Evolutionary conservation across 53 echinoderm and acorn worm genomes (phyloP).

Genomic region (Luidia sarsii): DNA sequence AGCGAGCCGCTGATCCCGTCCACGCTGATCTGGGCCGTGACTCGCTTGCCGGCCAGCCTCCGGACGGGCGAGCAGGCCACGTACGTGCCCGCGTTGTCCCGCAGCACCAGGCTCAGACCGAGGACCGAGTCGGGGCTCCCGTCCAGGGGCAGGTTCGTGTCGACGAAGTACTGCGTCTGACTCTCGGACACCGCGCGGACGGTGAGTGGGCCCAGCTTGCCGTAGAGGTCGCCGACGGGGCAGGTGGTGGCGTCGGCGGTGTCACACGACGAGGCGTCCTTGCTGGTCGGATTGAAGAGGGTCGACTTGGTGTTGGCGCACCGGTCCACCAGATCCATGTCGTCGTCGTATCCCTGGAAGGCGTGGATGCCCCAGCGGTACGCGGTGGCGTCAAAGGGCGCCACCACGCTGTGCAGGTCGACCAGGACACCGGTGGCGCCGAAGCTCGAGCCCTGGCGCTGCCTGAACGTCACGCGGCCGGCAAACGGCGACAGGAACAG

Average conservation of each 20-base stretch:
- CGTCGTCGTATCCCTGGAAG: constrained; percentile 40
- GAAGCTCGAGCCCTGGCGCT: constrained; percentile 34
- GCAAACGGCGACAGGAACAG: constrained; percentile 78
- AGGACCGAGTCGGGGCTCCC: constrained; percentile 63
- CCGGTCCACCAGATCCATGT: constrained; percentile 65
- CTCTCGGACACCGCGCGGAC: constrained; percentile 59
- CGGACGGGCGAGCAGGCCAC: constrained; percentile 71
- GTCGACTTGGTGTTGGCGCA: constrained; percentile 49
- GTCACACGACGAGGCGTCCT: constrained; percentile 15
- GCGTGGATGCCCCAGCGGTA: constrained; percentile 72
- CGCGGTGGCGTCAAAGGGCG: constrained; percentile 39
- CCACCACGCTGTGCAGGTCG: constrained; percentile 67
- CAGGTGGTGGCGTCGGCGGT: background rate
- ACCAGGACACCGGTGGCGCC: constrained; percentile 73
- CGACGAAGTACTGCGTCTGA: constrained; percentile 61
- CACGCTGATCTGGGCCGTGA: constrained; percentile 56
- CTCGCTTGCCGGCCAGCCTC: constrained; percentile 62
- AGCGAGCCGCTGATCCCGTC: constrained; percentile 65
- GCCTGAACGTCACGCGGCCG: constrained; percentile 83
- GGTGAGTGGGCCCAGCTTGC: constrained; percentile 62
- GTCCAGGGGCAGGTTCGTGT: constrained; percentile 68
- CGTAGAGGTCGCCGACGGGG: constrained; percentile 57
- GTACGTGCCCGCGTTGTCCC: background rate
- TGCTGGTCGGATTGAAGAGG: constrained; percentile 41
- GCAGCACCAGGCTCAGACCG: constrained; percentile 77